Base-by-base conservation (phyloP, 1,140 invertebrate genomes). In the Eupeodes corollae region DNA sequence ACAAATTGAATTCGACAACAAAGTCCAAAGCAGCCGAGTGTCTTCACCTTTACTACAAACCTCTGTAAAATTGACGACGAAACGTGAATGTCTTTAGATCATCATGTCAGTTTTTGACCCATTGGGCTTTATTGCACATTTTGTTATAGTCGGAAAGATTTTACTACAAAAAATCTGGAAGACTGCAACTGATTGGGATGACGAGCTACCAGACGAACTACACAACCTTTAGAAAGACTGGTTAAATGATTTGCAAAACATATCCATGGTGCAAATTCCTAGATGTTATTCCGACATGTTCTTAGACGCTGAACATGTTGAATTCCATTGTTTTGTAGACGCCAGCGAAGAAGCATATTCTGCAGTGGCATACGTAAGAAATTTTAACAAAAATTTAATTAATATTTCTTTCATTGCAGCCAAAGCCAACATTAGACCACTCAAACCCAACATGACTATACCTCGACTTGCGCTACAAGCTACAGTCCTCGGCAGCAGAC, bases 391-490 rank as follows among this genome's bases (percentile, higher is more conserved):
- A 9, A 19, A 43, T 9, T 9, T 10, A 16, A 31, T 43, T 19
- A 14, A 31, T 6, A 14, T 43, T 9, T 13, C 8, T 12, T 43
- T 43, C 10, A 31, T 43, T 18, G 16, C 42, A 13, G 50, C 51
- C 11, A 69, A 68, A 47, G 44, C 57, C 1, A 48, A 56, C 44
- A 63, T 69, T 2, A 53, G 68, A 0, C 67, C 67, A 12, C 6
- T 66, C 6, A 63, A 63, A 43, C 15, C 42, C 2, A n/a, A n/a
- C n/a, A 26, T 58, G 5, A 59, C 61, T 2, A 61, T 70, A 16
- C 69, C 70, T 0, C 48, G 63, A 14, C 46, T 72, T 1, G 69
- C 72, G 47, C 49, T 72, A 2, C 54, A 63, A 38, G 68, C 60
- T 2, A 67, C 68, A 1, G 35, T 68, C 1, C 39, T 69, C 13